Evolutionary conservation across 2,797 vertebrate genomes (phyloP), one percentile per base, ranked within the genome.

Genomic region (Sebastes hubbsi): DNA sequence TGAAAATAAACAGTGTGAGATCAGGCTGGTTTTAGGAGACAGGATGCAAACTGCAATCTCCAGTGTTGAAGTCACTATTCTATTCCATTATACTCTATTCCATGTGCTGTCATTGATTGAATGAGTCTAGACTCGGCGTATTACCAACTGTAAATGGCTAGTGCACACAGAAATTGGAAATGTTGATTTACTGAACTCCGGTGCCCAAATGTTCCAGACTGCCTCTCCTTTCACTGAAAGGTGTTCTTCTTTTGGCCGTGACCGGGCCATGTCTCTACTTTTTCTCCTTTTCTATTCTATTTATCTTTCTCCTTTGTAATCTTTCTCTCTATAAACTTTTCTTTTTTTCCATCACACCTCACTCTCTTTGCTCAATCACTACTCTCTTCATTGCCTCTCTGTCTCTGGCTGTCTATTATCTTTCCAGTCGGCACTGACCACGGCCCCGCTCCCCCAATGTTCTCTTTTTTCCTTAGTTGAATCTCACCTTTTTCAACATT

Each of bases 161-260:
- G 34, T 60, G 62, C 34, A 34, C 67, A 76, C 38, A 14, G 49
- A 90, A 82, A 84, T 71, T 80, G 87, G 70, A 90, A 84, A 80
- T 84, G 85, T 68, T 85, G 85, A 88, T 87, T 90, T 82, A 78
- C 38, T 55, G 82, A 80, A 64, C 38, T 59, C 24, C 66, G 25
- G 49, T 74, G 60, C 80, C 77, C 49, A 54, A 60, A 32, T 78
- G 74, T 81, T 84, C 70, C 76, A 70, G 75, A 61, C 72, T 59
- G 72, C 73, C 46, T 72, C 58, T 30, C 4, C 29, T 56, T 61
- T 61, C 18, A 67, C 18, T 64, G 25, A 67, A 29, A 64, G 8
- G 25, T 71, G 72, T 69, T 78, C 22, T 74, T 73, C 29, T 24
- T 56, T 54, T 65, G 64, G 46, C 13, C 1, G 2, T 46, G 36